Evolutionary conservation across 2,113 vertebrate genomes (phyloP).

Genomic region (Sebastes schlegelii): DNA sequence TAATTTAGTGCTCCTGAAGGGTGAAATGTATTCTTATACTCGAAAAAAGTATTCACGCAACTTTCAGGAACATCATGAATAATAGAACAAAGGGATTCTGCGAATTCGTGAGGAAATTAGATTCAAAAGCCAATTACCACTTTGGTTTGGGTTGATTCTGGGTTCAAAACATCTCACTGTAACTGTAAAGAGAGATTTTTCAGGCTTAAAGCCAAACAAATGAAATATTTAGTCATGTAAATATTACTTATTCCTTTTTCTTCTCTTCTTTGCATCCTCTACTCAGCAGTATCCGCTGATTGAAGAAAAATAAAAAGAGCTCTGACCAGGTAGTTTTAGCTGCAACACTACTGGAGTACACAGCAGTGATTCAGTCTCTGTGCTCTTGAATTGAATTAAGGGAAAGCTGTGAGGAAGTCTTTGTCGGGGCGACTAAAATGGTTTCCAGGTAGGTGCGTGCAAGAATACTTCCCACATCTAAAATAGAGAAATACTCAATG

Average conservation of each 20-base stretch:
- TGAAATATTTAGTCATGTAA: conserved; percentile 33
- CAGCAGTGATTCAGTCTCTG: background rate
- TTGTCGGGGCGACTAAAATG: conserved; percentile 11
- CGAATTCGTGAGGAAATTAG: conserved; percentile 37
- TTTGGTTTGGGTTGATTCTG: conserved; percentile 34
- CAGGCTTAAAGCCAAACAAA: conserved; percentile 32
- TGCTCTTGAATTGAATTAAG: conserved; percentile 36
- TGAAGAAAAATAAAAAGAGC: background rate
- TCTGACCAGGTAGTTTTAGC: conserved; percentile 24
- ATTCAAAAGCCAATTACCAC: conserved; percentile 26
- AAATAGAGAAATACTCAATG: conserved; percentile 28
- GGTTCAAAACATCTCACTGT: conserved; percentile 25
- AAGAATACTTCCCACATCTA: conserved; percentile 17
- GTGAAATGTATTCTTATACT: conserved; percentile 35
- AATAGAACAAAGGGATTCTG: conserved; percentile 22
- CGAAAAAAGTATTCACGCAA: conserved; percentile 37
- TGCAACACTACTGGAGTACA: conserved; percentile 6
- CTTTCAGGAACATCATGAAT: conserved; percentile 48
- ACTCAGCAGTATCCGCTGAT: background rate
- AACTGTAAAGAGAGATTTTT: background rate
- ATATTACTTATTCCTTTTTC: background rate
- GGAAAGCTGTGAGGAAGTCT: conserved; percentile 28
- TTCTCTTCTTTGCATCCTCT: background rate
- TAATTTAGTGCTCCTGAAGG: conserved; percentile 50
- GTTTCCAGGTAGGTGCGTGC: conserved; percentile 22